Conservation (phyloP, 2,797 vertebrate species). For the Triplophysa yarkandensis region DNA sequence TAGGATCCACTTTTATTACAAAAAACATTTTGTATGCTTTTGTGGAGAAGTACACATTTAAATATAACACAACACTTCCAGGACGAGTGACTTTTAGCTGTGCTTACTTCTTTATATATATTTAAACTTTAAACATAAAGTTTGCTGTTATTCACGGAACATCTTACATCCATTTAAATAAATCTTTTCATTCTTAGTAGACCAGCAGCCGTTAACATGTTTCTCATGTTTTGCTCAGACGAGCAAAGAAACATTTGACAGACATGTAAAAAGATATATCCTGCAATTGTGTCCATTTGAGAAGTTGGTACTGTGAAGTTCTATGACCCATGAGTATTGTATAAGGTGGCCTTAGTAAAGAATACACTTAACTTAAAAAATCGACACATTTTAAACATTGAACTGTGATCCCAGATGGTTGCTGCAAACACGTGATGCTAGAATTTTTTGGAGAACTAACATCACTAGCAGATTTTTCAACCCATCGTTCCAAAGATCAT, state of each 20-base stretch:
- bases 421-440: not conserved
- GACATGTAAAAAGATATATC: not conserved
- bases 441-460: not conserved
- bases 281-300: not conserved
- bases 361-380: not conserved
- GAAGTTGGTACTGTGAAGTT: not conserved
- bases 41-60: not conserved
- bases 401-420: not conserved
- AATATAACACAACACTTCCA: not conserved
- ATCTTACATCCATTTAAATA: not conserved
- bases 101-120: not conserved
- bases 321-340: not conserved
- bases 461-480: not conserved
- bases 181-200: not conserved
- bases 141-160: not conserved
- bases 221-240: too few species aligned
- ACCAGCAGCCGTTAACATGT: not conserved
- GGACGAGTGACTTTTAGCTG: not conserved
- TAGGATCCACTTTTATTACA: not conserved
- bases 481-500: not conserved
- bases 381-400: not conserved
- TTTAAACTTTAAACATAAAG: not conserved
- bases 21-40: not conserved
- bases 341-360: not conserved
- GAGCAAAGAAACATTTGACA: not conserved